Evolutionary conservation across 2,888 invertebrate genomes (phyloP).

Genomic region (Rapana venosa): DNA sequence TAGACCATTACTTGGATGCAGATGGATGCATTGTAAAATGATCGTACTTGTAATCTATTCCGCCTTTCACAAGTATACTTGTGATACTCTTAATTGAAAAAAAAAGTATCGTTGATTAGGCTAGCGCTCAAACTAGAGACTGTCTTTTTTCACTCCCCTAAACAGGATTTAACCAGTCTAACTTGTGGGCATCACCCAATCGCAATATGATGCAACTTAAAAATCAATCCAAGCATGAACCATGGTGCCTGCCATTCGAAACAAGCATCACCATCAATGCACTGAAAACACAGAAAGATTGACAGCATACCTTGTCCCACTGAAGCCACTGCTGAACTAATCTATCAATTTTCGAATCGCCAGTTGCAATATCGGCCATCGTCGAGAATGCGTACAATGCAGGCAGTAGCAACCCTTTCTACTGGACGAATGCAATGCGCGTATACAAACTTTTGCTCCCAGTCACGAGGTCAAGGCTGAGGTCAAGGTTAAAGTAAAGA

Average conservation of each 20-base stretch:
- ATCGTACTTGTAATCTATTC: too few species aligned
- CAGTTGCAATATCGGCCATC: slow-evolving; percentile 25
- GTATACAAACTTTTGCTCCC: background rate
- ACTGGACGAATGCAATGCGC: background rate
- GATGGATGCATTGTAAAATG: too few species aligned
- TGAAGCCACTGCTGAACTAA: slow-evolving; percentile 35
- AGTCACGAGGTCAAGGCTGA: background rate
- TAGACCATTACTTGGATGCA: too few species aligned
- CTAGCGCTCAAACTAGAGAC: too few species aligned
- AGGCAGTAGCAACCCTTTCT: background rate
- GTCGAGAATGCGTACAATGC: background rate
- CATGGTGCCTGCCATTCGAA: background rate
- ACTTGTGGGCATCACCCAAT: background rate
- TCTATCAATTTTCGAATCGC: slow-evolving; percentile 1
- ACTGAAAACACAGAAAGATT: background rate
- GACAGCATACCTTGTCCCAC: slow-evolving; percentile 40
- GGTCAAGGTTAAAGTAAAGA: background rate
- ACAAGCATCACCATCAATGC: background rate
- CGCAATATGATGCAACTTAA: background rate
- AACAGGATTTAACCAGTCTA: background rate
- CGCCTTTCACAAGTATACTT: too few species aligned
- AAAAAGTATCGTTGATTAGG: too few species aligned
- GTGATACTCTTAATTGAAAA: too few species aligned
- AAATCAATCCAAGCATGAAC: background rate
- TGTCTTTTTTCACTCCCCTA: too few species aligned